Evolutionary conservation across 2,797 vertebrate genomes (phyloP), one percentile per base, ranked within the genome.

Genomic region (Poecilia picta): DNA sequence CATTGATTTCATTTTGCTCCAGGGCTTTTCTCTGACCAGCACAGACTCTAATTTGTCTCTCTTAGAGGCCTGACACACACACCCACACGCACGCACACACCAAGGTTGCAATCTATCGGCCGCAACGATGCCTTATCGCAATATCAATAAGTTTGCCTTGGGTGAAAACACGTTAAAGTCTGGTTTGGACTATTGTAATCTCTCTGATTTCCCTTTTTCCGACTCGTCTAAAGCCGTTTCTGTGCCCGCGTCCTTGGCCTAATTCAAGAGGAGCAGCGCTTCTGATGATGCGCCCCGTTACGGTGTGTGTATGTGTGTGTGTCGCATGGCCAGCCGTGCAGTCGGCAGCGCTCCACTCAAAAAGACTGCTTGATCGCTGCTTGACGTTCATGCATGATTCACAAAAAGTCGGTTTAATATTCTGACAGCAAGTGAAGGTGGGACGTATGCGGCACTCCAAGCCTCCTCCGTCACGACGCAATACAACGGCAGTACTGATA

Each of bases 1-100:
- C 90, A 94, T 93, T 94, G 93, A 94, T 95, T 94, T 94, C 87
- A 93, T 92, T 89, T 85, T 72, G 81, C 92, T 92, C 84, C 83
- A 83, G 89, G 88, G 90, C 81, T 90, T 91, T 91, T 91, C 85
- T 92, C 85, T 73, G 89, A 87, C 79, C 78, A 91, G 88, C 64
- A 73, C 76, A 78, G 83, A 76, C 80, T 94, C 89, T 92, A 91
- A 94, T 91, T 89, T 73, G 87, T 90, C 92, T 94, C 81, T 82
- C 83, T 90, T 88, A 87, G 85, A 89, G 86, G 89, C 84, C 85
- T 81, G 87, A 77, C 74, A 51, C 51, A 81, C 81, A n/a, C 53
- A 62, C 13, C 51, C 83, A 79, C 80, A 79, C 80, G 10, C 55
- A 62, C 13, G 51, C 83, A 80, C 80, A 47, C 83, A 80, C 80